Evolutionary conservation across 2,113 vertebrate species (phyloP).

Genomic region (Formicarius rufipectus): DNA sequence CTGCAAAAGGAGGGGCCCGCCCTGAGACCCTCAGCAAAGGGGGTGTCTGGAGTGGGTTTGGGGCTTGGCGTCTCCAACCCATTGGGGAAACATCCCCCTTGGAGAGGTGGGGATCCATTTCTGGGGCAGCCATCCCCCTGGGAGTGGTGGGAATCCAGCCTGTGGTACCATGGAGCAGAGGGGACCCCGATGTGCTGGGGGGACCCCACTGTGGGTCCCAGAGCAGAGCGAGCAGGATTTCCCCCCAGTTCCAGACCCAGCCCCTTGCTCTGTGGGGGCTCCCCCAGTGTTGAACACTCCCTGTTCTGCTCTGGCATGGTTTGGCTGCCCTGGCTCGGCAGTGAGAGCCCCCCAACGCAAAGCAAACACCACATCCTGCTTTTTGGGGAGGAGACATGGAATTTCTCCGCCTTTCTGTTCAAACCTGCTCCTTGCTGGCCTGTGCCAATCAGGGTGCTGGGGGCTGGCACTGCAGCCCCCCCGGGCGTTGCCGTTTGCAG

Average conservation of each 20-base stretch:
- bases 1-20: fast-evolving
- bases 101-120: not conserved
- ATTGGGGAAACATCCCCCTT: not conserved
- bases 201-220: not conserved
- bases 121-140: not conserved
- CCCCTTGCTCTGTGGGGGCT: not conserved
- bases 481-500: not conserved
- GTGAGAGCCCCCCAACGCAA: not conserved
- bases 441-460: not conserved
- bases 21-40: fast-evolving
- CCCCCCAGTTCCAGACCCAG: fast-evolving
- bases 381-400: not conserved
- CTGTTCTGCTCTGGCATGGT: fast-evolving
- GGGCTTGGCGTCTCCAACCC: not conserved
- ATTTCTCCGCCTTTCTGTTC: fast-evolving
- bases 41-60: fast-evolving
- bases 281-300: not conserved
- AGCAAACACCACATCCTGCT: fast-evolving
- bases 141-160: not conserved
- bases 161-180: not conserved
- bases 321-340: not conserved
- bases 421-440: not conserved
- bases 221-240: not conserved
- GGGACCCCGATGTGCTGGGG: not conserved
- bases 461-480: not conserved